These are phyloP conservation scores for Dallia pectoralis DNA, from an alignment of 2,797 vertebrate species.

Conservation along the genomic window DNA sequence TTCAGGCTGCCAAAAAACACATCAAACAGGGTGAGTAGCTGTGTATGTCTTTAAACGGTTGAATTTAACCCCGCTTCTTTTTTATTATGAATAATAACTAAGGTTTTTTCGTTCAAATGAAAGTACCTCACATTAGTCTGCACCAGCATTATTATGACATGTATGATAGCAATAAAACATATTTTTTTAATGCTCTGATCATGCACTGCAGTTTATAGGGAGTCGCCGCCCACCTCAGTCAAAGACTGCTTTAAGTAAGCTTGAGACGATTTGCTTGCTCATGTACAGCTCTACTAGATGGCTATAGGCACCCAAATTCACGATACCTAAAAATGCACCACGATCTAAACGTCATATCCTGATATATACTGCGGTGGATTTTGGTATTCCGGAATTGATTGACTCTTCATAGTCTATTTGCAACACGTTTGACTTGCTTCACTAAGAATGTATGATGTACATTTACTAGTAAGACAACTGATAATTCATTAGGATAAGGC, in stretches of 20 bases:
- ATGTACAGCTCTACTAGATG: background rate
- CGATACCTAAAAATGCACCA: background rate
- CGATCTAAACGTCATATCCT: background rate
- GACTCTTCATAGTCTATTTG: background rate
- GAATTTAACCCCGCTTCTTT: background rate
- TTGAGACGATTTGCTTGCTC: background rate
- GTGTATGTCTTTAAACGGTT: constrained; percentile 3
- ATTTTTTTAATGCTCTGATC: background rate
- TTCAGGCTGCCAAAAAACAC: constrained; percentile 76
- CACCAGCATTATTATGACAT: background rate
- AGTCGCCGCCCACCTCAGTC: background rate
- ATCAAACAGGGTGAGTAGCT: constrained; percentile 81
- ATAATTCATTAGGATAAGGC: background rate
- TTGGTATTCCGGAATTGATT: background rate
- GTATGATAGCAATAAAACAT: background rate
- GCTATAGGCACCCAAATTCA: background rate
- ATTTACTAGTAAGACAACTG: background rate
- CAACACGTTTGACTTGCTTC: background rate
- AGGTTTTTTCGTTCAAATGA: background rate
- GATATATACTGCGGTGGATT: background rate
- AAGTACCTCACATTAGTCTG: background rate
- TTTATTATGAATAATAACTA: background rate
- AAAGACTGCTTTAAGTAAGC: background rate
- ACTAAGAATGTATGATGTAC: background rate
- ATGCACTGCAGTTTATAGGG: background rate